Evolutionary conservation across 2,888 invertebrate genomes (phyloP).

Genomic region (Tenthredo scrophulariae): DNA sequence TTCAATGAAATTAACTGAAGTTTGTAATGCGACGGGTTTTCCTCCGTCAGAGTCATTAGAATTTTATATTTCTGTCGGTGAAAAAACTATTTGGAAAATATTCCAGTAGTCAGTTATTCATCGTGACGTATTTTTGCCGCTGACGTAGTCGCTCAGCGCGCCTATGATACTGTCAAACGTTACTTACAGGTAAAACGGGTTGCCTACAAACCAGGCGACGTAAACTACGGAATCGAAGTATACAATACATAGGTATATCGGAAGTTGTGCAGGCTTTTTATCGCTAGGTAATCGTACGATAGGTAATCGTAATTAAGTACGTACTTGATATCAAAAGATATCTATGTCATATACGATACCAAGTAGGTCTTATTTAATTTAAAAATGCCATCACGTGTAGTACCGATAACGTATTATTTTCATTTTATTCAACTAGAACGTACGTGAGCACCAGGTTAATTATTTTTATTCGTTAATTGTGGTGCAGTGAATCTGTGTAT

Average conservation of each 20-base stretch:
- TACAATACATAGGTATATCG: not conserved
- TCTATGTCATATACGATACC: not conserved
- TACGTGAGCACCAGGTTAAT: not conserved
- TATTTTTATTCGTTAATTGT: not conserved
- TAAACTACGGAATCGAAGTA: not conserved
- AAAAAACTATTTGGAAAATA: not conserved
- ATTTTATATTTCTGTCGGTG: not conserved
- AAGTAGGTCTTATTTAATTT: not conserved
- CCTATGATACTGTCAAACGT: not conserved
- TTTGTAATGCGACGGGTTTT: not conserved
- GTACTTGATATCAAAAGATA: not conserved
- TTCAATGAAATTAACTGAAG: not conserved
- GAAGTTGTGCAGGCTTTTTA: not conserved
- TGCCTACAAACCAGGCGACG: not conserved
- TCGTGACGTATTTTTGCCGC: not conserved
- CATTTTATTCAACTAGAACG: not conserved
- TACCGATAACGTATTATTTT: not conserved
- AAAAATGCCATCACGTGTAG: not conserved
- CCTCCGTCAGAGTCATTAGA: not conserved
- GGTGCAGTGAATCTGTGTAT: not conserved
- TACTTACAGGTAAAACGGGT: not conserved
- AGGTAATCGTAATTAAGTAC: not conserved
- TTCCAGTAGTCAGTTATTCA: not conserved
- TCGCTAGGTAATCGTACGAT: too few relatives aligned
- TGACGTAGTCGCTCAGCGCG: not conserved